phyloP scores from a whole-genome alignment of 2,888 invertebrate genomes.

The Deilephila porcellus region DNA sequence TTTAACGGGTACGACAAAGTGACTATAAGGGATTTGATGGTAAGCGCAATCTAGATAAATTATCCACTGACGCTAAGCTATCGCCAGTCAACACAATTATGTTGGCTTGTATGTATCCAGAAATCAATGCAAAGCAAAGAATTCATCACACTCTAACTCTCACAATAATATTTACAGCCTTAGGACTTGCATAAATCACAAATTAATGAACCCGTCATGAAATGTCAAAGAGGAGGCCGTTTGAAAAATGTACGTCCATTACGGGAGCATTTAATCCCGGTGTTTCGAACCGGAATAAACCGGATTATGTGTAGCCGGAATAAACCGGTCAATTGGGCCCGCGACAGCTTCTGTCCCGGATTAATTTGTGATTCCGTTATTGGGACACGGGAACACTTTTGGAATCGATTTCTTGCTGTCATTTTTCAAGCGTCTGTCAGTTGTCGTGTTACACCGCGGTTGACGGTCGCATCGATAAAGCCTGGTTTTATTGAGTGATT shows the following conservation, averaged over 20 bases:
- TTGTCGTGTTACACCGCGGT: not conserved
- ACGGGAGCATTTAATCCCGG: constrained; percentile 21
- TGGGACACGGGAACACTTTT: constrained; percentile 4
- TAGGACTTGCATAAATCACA: not conserved
- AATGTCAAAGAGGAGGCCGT: not conserved
- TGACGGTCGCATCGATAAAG: not conserved
- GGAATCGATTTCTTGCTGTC: constrained; percentile 12
- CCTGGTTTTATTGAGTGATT: not conserved
- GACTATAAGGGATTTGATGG: too few relatives aligned
- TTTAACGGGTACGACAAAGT: too few relatives aligned
- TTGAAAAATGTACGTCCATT: constrained; percentile 26
- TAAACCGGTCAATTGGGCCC: constrained; percentile 19
- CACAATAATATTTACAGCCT: not conserved
- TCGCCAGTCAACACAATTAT: too few relatives aligned
- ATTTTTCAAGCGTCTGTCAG: not conserved
- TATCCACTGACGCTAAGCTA: too few relatives aligned
- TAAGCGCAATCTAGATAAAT: too few relatives aligned
- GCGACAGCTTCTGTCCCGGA: constrained; percentile 3
- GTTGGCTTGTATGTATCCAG: too few relatives aligned
- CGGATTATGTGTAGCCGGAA: constrained; percentile 12
- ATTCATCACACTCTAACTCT: not conserved
- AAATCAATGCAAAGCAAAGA: too few relatives aligned
- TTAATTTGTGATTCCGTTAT: constrained; percentile 23
- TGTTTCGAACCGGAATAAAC: constrained; percentile 27
- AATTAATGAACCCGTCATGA: constrained; percentile 14